Conservation (phyloP, 1,140 invertebrate genomes). For the Melanaphis sacchari region DNA sequence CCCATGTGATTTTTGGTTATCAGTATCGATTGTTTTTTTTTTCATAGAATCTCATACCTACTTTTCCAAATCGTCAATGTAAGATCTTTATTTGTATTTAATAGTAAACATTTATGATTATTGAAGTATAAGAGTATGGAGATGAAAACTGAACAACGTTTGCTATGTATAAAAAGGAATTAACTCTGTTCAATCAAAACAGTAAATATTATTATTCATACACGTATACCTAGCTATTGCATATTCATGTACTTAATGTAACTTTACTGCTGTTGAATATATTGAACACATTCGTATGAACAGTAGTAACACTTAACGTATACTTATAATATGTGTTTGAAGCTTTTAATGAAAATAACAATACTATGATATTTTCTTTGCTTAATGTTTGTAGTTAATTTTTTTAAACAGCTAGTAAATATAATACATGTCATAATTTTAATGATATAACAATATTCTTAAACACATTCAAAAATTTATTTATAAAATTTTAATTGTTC, state of each 20-base stretch:
- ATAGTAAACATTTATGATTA: neutral
- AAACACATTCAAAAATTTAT: neutral
- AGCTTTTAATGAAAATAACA: neutral
- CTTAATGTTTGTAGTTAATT: neutral
- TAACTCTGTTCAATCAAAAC: neutral
- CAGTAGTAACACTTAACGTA: neutral
- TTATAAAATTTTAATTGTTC: neutral
- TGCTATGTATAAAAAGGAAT: neutral
- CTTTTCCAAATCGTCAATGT: neutral
- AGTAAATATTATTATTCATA: slow-evolving; percentile 8
- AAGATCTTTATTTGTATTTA: neutral
- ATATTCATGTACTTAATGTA: slow-evolving; percentile 9
- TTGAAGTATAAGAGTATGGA: neutral
- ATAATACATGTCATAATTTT: neutral
- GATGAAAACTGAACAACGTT: neutral
- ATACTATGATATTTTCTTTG: neutral
- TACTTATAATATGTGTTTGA: neutral
- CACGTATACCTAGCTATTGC: neutral
- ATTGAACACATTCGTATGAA: neutral
- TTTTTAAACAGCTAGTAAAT: neutral
- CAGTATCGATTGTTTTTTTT: neutral
- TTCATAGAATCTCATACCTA: neutral
- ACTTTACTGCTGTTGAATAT: slow-evolving; percentile 3
- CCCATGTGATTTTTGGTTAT: neutral
- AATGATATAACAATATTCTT: neutral